Conservation (phyloP, 2,797 vertebrate species). For the Sphaeramia orbicularis region DNA sequence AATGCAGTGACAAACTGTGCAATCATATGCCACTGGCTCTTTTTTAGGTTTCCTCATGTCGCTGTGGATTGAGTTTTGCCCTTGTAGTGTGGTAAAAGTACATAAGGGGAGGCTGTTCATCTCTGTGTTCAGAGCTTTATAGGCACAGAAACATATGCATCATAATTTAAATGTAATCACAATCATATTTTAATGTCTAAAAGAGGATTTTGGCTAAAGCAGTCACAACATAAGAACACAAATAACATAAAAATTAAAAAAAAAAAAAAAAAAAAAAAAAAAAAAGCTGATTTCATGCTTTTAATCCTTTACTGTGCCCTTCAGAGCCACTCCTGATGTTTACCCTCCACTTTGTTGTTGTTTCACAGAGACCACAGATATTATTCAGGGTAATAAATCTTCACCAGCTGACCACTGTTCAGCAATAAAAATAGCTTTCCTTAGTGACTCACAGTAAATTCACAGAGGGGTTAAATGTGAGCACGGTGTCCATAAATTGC, state of each 20-base stretch:
- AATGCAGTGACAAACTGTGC: not conserved
- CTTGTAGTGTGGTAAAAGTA: slow-evolving; percentile 18
- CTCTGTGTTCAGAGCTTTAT: too few species aligned
- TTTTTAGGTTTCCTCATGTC: slow-evolving; percentile 12
- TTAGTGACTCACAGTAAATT: slow-evolving; percentile 65
- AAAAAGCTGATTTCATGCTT: not conserved
- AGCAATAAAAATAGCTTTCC: slow-evolving; percentile 49
- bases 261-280: slow-evolving; percentile 21
- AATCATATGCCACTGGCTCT: not conserved
- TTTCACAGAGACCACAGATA: slow-evolving; percentile 12
- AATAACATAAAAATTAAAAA: slow-evolving; percentile 13
- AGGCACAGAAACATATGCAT: too few species aligned
- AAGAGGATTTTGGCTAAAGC: not conserved
- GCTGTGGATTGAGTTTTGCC: slow-evolving; percentile 39
- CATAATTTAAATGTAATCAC: not conserved
- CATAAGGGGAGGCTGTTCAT: slow-evolving; percentile 2
- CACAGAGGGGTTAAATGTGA: slow-evolving; percentile 86
- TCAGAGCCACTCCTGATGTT: slow-evolving; percentile 9
- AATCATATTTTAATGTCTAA: slow-evolving; percentile 7
- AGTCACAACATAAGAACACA: not conserved
- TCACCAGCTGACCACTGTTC: slow-evolving; percentile 53
- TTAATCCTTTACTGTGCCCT: slow-evolving; percentile 4
- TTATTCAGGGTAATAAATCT: slow-evolving; percentile 47
- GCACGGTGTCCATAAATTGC: slow-evolving; percentile 86
- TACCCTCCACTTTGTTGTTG: slow-evolving; percentile 34